Evolutionary conservation across 2,888 invertebrate species (phyloP), one percentile per base, ranked within the genome.

Genomic region (Archips crataeganus): DNA sequence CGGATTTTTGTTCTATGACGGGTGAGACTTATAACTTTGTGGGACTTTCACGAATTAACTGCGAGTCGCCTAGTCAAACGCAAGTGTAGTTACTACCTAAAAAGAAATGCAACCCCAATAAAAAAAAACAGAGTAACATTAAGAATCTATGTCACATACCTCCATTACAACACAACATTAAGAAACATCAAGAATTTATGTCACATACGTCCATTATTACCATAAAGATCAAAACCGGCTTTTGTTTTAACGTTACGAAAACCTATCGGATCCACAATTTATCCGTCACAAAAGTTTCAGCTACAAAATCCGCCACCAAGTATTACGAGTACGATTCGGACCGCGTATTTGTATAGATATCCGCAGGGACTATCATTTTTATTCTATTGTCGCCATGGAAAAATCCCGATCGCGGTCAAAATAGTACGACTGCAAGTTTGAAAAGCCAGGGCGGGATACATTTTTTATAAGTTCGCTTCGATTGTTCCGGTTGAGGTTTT

Each of bases 401-500:
- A 92, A 89, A 87, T 88, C 86, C 89, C 90, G 84, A 93, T 93
- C 90, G 93, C 85, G 93, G 93, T 93, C 89, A 89, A 89, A 91
- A 90, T 88, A 90, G 89, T 88, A 87, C 88, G 86, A 85, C 88
- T 81, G 86, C 88, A 90, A 89, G 89, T 91, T 91, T 88, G 85
- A 90, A 94, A 93, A 92, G 92, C 93, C 89, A 86, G 88, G 85
- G 79, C 80, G 83, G 87, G 84, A 90, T 94, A 89, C 93, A 94
- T 94, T 93, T 94, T 94, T 94, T 93, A 94, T 94, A 93, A 92
- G 90, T 90, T 88, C 88, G 88, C 91, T 94, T 94, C 94, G 94
- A 94, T 94, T 94, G 94, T 94, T 93, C 94, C 90, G 89, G 86
- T 23, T 82, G 88, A 81, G 90, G 89, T 89, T 87, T 86, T 80